Evolutionary conservation across 1,140 invertebrate genomes (phyloP).

Genomic region (Zaprionus africanus): DNA sequence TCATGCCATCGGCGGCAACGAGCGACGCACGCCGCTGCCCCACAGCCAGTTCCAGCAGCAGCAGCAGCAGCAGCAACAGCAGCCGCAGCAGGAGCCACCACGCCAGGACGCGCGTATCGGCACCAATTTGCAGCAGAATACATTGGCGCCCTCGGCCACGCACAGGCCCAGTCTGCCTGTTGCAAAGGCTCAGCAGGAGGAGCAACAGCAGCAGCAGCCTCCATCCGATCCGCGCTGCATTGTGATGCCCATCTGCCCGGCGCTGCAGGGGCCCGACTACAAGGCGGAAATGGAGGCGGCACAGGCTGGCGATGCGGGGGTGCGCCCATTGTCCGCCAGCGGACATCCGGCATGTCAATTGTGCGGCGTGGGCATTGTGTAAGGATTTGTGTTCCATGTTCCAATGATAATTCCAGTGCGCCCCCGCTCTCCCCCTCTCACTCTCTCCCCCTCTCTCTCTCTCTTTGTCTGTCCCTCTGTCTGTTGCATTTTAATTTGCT

Average conservation of each 20-base stretch:
- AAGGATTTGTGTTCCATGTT: constrained; percentile 70
- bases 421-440: not conserved
- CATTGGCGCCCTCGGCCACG: constrained; percentile 76
- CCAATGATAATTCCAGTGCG: constrained; percentile 70
- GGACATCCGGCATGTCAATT: constrained; percentile 80
- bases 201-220: constrained; percentile 24
- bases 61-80: constrained; percentile 65
- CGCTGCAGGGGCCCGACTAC: constrained; percentile 73
- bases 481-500: constrained; percentile 75
- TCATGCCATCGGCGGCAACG: constrained; percentile 86
- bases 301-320: constrained; percentile 47
- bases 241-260: constrained; percentile 77
- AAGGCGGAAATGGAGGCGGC: constrained; percentile 77
- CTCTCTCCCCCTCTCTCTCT: not conserved
- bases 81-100: not conserved
- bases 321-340: constrained; percentile 75
- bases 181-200: constrained; percentile 32
- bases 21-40: constrained; percentile 71
- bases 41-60: constrained; percentile 32
- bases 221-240: constrained; percentile 75
- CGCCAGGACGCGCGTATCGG: constrained; percentile 70
- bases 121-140: constrained; percentile 65
- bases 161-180: constrained; percentile 85
- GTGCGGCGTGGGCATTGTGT: constrained; percentile 84
- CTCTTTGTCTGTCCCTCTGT: constrained; percentile 25